Conservation (phyloP, 1,140 invertebrate genomes). For the Pseudomyrmex flavicornis region DNA sequence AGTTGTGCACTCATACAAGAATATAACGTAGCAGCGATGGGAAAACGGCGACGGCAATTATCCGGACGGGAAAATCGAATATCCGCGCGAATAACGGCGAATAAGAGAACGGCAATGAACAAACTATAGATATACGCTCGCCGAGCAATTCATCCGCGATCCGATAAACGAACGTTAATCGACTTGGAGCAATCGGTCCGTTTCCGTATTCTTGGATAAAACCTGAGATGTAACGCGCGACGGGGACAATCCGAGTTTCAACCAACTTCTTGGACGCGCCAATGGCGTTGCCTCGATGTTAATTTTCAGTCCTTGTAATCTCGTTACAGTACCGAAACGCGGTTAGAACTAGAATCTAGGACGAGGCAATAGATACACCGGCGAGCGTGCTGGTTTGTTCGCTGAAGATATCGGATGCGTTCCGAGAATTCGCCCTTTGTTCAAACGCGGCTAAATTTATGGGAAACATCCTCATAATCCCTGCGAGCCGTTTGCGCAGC, state of each 20-base stretch:
- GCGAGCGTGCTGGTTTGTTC: background rate
- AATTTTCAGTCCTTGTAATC: conserved; percentile 39
- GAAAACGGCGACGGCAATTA: conserved; percentile 51
- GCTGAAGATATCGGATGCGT: conserved; percentile 28
- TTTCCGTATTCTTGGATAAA: background rate
- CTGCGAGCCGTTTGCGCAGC: background rate
- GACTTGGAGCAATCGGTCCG: conserved; percentile 57
- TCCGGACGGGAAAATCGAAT: conserved; percentile 59
- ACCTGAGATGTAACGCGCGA: background rate
- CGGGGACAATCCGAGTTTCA: background rate
- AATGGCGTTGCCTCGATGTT: conserved; percentile 42
- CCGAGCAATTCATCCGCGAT: conserved; percentile 39
- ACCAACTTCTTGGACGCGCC: conserved; percentile 12
- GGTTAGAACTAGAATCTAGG: conserved; percentile 42
- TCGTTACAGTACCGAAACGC: conserved; percentile 48
- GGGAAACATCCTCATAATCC: conserved; percentile 36
- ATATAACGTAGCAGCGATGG: background rate
- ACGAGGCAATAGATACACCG: conserved; percentile 33
- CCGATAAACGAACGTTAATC: conserved; percentile 65
- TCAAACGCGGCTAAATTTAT: conserved; percentile 53
- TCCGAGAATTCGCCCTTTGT: conserved; percentile 50
- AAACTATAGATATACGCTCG: background rate
- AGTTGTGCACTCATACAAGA: background rate
- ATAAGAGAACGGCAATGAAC: conserved; percentile 34
- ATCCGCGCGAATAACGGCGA: conserved; percentile 65